phyloP scores from a whole-genome alignment of 2,888 invertebrate genomes.

The Zhengitettix transpicula region DNA sequence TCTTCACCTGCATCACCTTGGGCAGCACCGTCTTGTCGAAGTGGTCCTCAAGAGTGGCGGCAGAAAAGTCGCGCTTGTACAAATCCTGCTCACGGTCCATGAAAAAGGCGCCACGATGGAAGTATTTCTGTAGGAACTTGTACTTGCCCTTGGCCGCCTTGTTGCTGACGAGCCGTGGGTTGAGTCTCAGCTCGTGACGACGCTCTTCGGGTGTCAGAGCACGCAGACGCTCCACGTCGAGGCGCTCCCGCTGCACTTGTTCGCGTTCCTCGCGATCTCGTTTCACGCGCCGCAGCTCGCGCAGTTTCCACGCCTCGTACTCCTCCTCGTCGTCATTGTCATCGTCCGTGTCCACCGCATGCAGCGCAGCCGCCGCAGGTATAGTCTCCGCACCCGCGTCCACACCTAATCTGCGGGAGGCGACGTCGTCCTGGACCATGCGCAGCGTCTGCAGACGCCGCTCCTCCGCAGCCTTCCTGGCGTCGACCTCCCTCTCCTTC shows the following conservation, averaged over 20 bases:
- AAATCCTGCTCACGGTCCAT: slow-evolving; percentile 84
- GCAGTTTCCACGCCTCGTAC: slow-evolving; percentile 93
- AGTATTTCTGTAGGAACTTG: slow-evolving; percentile 98
- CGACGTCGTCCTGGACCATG: slow-evolving; percentile 49
- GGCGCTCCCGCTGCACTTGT: slow-evolving; percentile 64
- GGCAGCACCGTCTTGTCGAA: slow-evolving; percentile 97
- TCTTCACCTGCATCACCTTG: slow-evolving; percentile 97
- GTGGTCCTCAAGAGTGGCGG: slow-evolving; percentile 93
- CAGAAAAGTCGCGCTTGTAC: slow-evolving; percentile 82
- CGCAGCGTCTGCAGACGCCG: slow-evolving; percentile 65
- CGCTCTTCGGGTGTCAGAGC: slow-evolving; percentile 94
- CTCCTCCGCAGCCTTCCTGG: slow-evolving; percentile 73
- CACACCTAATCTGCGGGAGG: slow-evolving; percentile 67
- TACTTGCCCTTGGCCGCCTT: slow-evolving; percentile 93
- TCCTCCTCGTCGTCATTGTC: slow-evolving; percentile 93
- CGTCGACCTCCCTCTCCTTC: slow-evolving; percentile 69
- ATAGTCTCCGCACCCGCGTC: slow-evolving; percentile 70
- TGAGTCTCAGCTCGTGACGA: slow-evolving; percentile 66
- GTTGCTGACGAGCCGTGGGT: slow-evolving; percentile 87
- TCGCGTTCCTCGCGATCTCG: slow-evolving; percentile 91
- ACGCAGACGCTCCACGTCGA: slow-evolving; percentile 76
- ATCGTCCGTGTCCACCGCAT: slow-evolving; percentile 81
- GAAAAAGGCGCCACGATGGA: slow-evolving; percentile 97
- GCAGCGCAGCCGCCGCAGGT: slow-evolving; percentile 69
- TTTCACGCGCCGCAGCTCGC: slow-evolving; percentile 90